Base-by-base conservation (phyloP, 2,797 vertebrate genomes). In the Ptychobarbus kaznakovi region DNA sequence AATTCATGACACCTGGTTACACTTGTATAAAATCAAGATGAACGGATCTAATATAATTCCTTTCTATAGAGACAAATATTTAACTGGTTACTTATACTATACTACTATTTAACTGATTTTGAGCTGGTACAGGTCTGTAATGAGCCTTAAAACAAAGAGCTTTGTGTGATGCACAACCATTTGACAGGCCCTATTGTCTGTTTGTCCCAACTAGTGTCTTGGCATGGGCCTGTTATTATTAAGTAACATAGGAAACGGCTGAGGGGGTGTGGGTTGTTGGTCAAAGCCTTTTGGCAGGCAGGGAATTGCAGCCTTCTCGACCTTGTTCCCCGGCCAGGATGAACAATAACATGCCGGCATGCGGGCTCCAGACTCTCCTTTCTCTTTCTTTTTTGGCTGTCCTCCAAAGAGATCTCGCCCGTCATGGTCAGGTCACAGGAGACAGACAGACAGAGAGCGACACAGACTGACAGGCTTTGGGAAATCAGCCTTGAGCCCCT, bases 311-410 rank as follows among this genome's bases (percentile, higher is more conserved):
- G 44, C 32, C 65, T 84, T 69, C 63, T 51, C 86, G 86, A 86
- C 89, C 87, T 90, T 90, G 89, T 85, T 81, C 56, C 42, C 32
- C 49, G 20, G 56, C 68, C 68, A 80, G 76, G 40, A 73, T 80
- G 68, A 85, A 85, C 83, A 85, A 76, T 87, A 84, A 87, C 53
- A 87, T 32, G 76, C 56, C 51, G 82, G 68, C 56, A 42, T 63
- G 66, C n/a, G 18, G 42, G 75, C 68, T 79, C 77, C 65, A 79
- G 75, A 38, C 61, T 76, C 44, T 42, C 58, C 82, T 84, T 77
- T 84, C 78, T 68, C 78, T 80, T 66, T 80, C 46, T 83, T 6
- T 51, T 76, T 49, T 76, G 82, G 82, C 75, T 78, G 38, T 46
- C 40, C 61, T 77, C 75, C 75, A 79, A 58, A 79, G 75, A 78